Base-by-base conservation (phyloP, 2,888 invertebrate species). In the Apotomis turbidana region DNA sequence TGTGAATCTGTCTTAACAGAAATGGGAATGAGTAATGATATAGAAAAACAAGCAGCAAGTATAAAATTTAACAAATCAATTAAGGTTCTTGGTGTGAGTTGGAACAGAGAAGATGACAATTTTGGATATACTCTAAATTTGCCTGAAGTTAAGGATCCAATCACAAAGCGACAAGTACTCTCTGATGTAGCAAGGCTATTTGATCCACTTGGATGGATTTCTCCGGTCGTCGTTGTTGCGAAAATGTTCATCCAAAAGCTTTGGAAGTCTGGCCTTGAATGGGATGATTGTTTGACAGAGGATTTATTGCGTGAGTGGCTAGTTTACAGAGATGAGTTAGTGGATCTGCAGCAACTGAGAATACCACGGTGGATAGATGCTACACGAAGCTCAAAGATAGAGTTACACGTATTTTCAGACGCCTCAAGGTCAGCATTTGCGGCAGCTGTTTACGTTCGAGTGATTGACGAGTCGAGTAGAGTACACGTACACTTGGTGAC, bases 171-270 rank as follows among this genome's bases (percentile, higher is more conserved):
- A 36, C 52, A 72, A 13, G 73, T 80, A 0, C 44, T 80, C 3
- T 77, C 79, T 1, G 77, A 78, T 15, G 75, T 81, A n/a, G 78
- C 79, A 0, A 74, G 73, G 63, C 36, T 81, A 4, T 80, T 78
- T 36, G 80, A 81, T 63, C 80, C 79, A 0, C 58, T 82, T 4
- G 80, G 80, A 3, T 80, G 80, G 79, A 75, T 80, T 6, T 77
- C 80, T 2, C 77, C 77, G 13, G 60, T 74, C n/a, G 36, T 49
- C 3, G 49, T 61, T 46, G 41, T 41, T 5, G 58, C 58, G 2
- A 58, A 58, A n/a, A 58, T 58, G 3, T 41, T 58, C n/a, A 58
- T 58, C 2, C 58, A 58, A 38, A 58, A 58, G 58, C 12, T 46
- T 36, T 51, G 46, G 62, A 51, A 51, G 15, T 62, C 52, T 1